Conservation (phyloP, 2,797 vertebrate species). For the Rhabdophis nuchalis region DNA sequence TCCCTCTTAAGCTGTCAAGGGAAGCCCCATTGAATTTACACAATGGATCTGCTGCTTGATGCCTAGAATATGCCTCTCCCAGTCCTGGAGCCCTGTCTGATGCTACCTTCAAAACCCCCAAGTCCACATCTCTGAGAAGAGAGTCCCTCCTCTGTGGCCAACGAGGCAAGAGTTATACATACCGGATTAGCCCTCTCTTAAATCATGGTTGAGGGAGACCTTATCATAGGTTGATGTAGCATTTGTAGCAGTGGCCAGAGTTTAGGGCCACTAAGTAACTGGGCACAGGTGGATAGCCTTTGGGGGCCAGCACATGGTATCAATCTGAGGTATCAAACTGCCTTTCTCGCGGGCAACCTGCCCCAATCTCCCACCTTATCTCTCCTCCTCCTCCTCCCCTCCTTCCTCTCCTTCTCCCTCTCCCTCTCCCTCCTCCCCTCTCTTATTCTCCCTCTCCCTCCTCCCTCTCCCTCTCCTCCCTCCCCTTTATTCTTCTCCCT, state of each 20-base stretch:
- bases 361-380: not conserved
- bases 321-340: not conserved
- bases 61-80: not conserved
- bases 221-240: not conserved
- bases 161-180: not conserved
- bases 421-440: too few species aligned
- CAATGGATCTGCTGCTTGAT: not conserved
- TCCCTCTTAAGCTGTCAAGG: not conserved
- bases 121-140: not conserved
- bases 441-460: too few species aligned
- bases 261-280: not conserved
- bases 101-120: not conserved
- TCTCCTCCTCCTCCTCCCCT: not conserved
- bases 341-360: not conserved
- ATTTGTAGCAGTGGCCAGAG: not conserved
- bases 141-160: not conserved
- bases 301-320: not conserved
- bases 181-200: not conserved
- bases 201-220: not conserved
- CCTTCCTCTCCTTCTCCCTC: rapidly evolving
- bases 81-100: not conserved
- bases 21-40: not conserved
- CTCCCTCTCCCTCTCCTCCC: too few species aligned
- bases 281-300: not conserved
- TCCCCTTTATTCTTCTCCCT: too few species aligned